These are phyloP conservation scores for Scylla paramamosain DNA, from an alignment of 1,140 invertebrate species.

Conservation along the genomic window DNA sequence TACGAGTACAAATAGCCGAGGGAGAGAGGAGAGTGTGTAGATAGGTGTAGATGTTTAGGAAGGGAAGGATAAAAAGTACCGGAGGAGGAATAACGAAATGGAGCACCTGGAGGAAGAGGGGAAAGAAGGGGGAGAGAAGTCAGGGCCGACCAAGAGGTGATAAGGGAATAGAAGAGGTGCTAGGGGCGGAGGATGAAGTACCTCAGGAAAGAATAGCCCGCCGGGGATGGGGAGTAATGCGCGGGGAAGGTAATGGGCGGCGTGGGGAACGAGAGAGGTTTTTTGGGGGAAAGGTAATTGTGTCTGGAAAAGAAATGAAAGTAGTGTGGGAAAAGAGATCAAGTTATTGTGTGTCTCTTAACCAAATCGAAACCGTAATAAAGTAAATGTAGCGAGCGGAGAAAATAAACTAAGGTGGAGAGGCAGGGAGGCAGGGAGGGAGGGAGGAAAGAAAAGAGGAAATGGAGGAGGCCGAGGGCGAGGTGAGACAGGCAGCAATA, in stretches of 20 bases:
- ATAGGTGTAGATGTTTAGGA: neutral
- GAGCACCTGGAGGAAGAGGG: neutral
- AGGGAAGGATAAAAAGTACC: neutral
- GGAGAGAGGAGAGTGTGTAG: neutral
- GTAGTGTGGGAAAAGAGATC: neutral
- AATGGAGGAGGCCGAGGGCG: constrained; percentile 7
- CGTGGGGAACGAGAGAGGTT: neutral
- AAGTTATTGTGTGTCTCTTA: no score
- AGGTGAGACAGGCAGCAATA: constrained; percentile 1
- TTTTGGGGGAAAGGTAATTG: neutral
- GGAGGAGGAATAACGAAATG: no score
- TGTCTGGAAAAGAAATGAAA: neutral
- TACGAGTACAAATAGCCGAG: neutral
- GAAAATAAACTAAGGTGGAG: neutral
- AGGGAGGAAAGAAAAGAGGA: constrained; percentile 10
- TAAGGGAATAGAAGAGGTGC: neutral
- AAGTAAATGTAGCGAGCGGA: no score
- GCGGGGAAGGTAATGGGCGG: neutral
- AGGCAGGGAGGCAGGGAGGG: neutral
- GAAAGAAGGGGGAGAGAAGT: neutral
- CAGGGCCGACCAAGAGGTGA: neutral
- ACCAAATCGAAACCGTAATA: no score
- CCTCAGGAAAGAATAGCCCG: neutral
- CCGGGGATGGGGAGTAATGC: neutral
- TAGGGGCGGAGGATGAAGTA: neutral